Percentiles rank a stretch among this genome's conserved stretches.
Conservation (phyloP, 2,888 invertebrate species). For the Torymus tubicola region DNA sequence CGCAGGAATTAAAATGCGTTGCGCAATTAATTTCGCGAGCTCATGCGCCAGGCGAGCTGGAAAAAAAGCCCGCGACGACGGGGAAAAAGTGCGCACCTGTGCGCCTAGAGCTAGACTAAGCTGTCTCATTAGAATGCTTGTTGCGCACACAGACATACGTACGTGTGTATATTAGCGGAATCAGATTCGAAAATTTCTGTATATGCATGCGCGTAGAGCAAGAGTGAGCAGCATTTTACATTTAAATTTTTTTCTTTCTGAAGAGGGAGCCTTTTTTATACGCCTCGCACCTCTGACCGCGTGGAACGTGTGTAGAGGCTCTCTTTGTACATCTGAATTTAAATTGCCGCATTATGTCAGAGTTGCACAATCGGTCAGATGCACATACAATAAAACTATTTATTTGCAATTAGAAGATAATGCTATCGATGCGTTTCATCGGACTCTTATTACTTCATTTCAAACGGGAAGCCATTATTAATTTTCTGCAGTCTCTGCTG, state of each 20-base stretch:
- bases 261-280: background rate
- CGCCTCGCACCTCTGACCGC: background rate
- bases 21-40: constrained; percentile 53
- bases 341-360: constrained; percentile 53
- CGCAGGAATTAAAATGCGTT: constrained; percentile 50
- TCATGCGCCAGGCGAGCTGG: background rate
- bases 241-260: constrained; percentile 38
- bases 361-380: constrained; percentile 36
- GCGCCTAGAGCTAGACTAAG: background rate
- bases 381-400: constrained; percentile 40
- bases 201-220: too few species aligned
- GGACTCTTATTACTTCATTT: constrained; percentile 44
- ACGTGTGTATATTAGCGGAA: background rate
- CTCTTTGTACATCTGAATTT: constrained; percentile 38
- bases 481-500: background rate
- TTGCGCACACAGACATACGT: background rate
- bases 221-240: constrained; percentile 30
- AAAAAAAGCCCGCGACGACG: background rate
- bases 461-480: constrained; percentile 17
- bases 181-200: constrained; percentile 16
- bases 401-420: constrained; percentile 51
- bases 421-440: constrained; percentile 34
- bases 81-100: constrained; percentile 3
- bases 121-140: constrained; percentile 26
- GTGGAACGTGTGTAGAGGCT: background rate